Conservation (phyloP, 2,797 vertebrate species). For the Gobionotothen gibberifrons region DNA sequence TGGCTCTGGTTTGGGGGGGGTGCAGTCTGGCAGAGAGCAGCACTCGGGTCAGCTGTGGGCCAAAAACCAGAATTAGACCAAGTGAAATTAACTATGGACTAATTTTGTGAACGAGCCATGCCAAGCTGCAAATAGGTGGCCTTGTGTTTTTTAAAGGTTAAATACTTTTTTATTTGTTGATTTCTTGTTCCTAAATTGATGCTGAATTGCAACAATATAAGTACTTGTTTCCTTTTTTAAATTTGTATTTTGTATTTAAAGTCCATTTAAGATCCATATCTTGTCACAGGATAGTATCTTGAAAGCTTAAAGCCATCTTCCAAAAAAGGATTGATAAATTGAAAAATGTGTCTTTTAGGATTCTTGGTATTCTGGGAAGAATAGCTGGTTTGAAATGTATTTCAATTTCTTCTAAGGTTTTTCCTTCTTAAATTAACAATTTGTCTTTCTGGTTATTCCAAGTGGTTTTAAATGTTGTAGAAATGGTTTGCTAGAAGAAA, state of each 20-base stretch:
- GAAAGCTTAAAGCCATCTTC: no score
- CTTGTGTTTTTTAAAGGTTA: background rate
- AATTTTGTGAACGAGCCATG: background rate
- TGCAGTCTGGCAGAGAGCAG: background rate
- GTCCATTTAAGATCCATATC: background rate
- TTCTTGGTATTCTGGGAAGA: background rate
- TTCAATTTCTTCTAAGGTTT: background rate
- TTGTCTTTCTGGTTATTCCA: background rate
- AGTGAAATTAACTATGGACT: background rate
- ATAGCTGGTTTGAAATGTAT: background rate
- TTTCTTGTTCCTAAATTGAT: background rate
- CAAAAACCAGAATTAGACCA: background rate
- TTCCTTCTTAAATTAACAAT: background rate
- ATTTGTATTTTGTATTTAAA: constrained; percentile 1
- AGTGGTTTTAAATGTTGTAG: background rate
- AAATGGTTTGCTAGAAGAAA: background rate
- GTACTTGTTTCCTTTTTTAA: no score
- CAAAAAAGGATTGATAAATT: background rate
- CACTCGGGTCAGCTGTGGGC: background rate
- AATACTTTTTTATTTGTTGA: background rate
- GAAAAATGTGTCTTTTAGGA: background rate
- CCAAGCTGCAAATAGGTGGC: background rate
- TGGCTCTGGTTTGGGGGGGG: background rate
- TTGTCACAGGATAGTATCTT: background rate
- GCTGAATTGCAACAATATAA: background rate